Conservation (phyloP, 2,113 vertebrate species). For the Opisthocomus hoazin region DNA sequence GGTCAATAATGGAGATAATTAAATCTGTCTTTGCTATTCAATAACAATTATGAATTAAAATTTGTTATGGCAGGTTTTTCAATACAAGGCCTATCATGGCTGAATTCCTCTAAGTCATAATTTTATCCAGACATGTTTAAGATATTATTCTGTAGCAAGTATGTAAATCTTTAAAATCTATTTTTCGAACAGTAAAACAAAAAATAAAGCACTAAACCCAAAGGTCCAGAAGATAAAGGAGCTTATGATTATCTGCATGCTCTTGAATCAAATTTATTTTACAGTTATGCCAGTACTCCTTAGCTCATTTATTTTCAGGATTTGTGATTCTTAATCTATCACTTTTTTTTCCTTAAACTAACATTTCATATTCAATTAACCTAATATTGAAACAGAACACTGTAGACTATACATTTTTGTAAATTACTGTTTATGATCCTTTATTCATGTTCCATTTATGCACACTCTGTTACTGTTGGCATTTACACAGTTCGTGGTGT, state of each 20-base stretch:
- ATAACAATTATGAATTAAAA: constrained; percentile 64
- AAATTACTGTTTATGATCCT: constrained; percentile 20
- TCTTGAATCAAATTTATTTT: constrained; percentile 7
- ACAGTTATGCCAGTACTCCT: neutral
- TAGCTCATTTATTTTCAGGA: constrained; percentile 6
- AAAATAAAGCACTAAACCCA: constrained; percentile 7
- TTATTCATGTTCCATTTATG: constrained; percentile 4
- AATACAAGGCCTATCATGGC: constrained; percentile 15
- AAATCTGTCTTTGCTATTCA: constrained; percentile 45
- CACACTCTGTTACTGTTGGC: constrained; percentile 24
- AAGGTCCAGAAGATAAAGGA: constrained; percentile 18
- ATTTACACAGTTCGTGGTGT: constrained; percentile 2
- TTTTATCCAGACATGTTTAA: constrained; percentile 47
- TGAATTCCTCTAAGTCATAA: constrained; percentile 37
- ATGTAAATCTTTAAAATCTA: constrained; percentile 56
- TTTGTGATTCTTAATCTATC: constrained; percentile 6
- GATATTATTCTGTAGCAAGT: constrained; percentile 22
- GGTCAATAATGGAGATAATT: constrained; percentile 47
- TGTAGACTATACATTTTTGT: neutral
- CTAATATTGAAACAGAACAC: constrained; percentile 17
- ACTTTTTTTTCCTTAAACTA: neutral
- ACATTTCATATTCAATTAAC: constrained; percentile 31
- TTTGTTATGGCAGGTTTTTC: constrained; percentile 50
- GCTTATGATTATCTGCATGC: neutral
- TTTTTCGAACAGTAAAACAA: constrained; percentile 49